These are phyloP conservation scores for Dreissena rostriformis DNA, from an alignment of 1,140 invertebrate species.

Conservation along the genomic window DNA sequence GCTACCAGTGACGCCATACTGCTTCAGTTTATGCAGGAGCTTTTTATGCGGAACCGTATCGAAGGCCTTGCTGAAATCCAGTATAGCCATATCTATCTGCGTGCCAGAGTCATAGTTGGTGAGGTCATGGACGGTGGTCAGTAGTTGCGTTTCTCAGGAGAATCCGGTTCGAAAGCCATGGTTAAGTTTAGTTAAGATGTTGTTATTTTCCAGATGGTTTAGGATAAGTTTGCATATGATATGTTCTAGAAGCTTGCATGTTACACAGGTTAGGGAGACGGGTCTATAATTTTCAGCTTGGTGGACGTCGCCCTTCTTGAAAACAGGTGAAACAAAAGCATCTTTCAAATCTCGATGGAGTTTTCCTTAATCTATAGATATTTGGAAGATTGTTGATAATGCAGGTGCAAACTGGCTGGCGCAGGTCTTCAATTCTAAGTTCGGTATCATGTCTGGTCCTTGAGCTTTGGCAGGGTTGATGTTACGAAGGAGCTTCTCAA, in stretches of 20 bases:
- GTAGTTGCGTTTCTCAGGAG: conserved; percentile 56
- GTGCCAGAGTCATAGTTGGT: conserved; percentile 12
- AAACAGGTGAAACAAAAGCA: conserved; percentile 24
- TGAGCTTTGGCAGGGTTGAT: conserved; percentile 19
- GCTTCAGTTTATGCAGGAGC: conserved; percentile 35
- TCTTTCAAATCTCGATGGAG: conserved; percentile 25
- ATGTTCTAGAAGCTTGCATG: conserved; percentile 32
- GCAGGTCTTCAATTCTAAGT: conserved; percentile 7
- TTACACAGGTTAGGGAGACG: conserved; percentile 11
- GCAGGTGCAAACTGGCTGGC: background rate
- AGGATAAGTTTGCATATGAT: conserved; percentile 28
- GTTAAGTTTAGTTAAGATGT: conserved; percentile 34
- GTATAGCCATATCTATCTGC: conserved; percentile 48
- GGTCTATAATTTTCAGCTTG: conserved; percentile 32
- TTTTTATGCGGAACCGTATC: conserved; percentile 52
- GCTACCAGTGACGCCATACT: conserved; percentile 3
- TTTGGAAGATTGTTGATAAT: conserved; percentile 12
- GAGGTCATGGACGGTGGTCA: conserved; percentile 34
- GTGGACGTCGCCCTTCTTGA: conserved; percentile 24
- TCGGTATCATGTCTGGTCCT: conserved; percentile 32
- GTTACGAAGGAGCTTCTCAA: conserved; percentile 13
- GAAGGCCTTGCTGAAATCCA: conserved; percentile 47
- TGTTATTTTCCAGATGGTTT: conserved; percentile 26
- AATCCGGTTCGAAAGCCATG: conserved; percentile 42
- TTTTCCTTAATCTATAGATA: conserved; percentile 16